Percentiles rank a stretch among this genome's conserved stretches.
phyloP scores from a whole-genome alignment of 2,888 invertebrate species.

The Synanthedon tipuliformis region DNA sequence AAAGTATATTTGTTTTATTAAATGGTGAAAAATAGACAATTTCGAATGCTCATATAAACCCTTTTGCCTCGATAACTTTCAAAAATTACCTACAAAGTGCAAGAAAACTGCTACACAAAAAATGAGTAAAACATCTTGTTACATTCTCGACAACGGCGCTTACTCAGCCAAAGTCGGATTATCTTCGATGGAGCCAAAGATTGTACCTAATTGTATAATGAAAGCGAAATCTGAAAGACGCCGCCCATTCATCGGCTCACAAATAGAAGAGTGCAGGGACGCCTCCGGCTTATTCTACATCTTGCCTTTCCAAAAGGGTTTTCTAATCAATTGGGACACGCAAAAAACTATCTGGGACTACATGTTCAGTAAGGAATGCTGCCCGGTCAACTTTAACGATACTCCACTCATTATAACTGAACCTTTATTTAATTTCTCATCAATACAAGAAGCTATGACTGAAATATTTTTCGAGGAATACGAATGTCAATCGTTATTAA shows the following conservation, averaged over 20 bases:
- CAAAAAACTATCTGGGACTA: constrained; percentile 98
- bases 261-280: constrained; percentile 97
- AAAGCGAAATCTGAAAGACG: constrained; percentile 97
- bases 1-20: too few species aligned
- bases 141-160: constrained; percentile 90
- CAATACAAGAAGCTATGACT: constrained; percentile 92
- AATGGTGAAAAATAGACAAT: too few species aligned
- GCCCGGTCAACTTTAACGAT: constrained; percentile 81
- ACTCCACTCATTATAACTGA: constrained; percentile 90
- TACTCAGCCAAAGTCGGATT: constrained; percentile 89
- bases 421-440: constrained; percentile 92
- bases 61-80: constrained; percentile 20
- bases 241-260: constrained; percentile 89
- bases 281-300: constrained; percentile 95
- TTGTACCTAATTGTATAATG: constrained; percentile 95
- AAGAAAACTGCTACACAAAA: neutral
- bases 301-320: constrained; percentile 94
- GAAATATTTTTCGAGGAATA: constrained; percentile 99
- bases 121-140: constrained; percentile 61
- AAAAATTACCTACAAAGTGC: too few species aligned
- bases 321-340: constrained; percentile 94
- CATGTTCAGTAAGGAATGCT: constrained; percentile 87
- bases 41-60: constrained; percentile 3
- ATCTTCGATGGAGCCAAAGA: constrained; percentile 75
- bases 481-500: constrained; percentile 84